Evolutionary conservation across 1,140 invertebrate species (phyloP).

Genomic region (Nasonia longicornis): DNA sequence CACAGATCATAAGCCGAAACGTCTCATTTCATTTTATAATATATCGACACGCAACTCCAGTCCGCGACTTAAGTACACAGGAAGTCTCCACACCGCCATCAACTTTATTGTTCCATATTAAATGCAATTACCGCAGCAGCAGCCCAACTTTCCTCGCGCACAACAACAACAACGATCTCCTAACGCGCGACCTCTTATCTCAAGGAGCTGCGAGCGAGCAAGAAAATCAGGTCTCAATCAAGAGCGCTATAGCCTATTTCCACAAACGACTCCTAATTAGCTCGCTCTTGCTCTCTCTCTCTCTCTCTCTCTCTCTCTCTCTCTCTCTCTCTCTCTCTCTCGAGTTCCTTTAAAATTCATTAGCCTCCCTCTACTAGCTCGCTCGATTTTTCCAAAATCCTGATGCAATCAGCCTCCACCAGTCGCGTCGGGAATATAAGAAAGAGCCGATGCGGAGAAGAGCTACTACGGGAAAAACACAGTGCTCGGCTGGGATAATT

Average conservation of each 20-base stretch:
- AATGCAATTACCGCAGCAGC: not conserved
- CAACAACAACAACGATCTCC: not conserved
- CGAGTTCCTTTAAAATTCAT: slow-evolving; percentile 13
- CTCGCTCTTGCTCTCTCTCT: not conserved
- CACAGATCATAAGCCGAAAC: not conserved
- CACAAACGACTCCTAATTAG: slow-evolving; percentile 23
- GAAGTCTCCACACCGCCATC: not conserved
- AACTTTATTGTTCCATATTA: slow-evolving; percentile 10
- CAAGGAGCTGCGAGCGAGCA: not conserved
- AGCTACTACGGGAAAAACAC: not conserved
- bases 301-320: not conserved
- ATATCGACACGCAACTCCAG: not conserved
- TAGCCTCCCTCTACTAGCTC: not conserved
- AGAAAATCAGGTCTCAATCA: not conserved
- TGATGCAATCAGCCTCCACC: not conserved
- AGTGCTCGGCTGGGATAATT: slow-evolving; percentile 23
- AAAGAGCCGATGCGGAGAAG: not conserved
- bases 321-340: not conserved
- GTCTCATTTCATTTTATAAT: not conserved
- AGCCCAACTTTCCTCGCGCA: not conserved
- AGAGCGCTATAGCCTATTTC: not conserved
- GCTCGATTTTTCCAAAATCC: slow-evolving; percentile 25
- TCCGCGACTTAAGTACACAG: not conserved
- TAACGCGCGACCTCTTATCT: not conserved
- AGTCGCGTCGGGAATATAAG: not conserved